Conservation (phyloP, 1,140 invertebrate genomes). For the Steinernema khuongi region DNA sequence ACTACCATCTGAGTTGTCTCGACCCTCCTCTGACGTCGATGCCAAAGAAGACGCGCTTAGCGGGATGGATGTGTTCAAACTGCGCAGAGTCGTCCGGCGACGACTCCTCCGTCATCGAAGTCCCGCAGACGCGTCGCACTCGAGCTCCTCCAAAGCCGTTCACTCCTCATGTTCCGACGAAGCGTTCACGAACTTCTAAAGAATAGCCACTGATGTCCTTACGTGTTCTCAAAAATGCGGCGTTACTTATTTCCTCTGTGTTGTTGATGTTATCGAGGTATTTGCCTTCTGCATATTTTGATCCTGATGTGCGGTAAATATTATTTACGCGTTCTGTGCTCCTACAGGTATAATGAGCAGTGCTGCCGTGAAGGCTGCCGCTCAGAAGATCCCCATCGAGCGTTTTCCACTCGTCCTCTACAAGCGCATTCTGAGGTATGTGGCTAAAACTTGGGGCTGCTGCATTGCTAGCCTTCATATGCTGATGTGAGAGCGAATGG, state of each 20-base stretch:
- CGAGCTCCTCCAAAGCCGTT: too few relatives aligned
- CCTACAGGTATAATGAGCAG: not conserved
- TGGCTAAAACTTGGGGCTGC: too few relatives aligned
- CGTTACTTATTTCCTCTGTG: not conserved
- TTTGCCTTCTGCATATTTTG: not conserved
- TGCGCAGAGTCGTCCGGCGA: constrained; percentile 8
- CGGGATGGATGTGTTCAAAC: constrained; percentile 6
- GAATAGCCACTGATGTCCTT: too few relatives aligned
- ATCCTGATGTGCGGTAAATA: not conserved
- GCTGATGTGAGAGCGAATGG: too few relatives aligned
- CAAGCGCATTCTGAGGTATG: constrained; percentile 57
- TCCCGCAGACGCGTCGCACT: too few relatives aligned
- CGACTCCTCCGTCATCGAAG: too few relatives aligned
- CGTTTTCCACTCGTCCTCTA: constrained; percentile 49
- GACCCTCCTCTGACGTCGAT: constrained; percentile 84
- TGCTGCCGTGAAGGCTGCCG: constrained; percentile 7
- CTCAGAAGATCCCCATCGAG: not conserved
- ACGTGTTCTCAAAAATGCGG: too few relatives aligned
- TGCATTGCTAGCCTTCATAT: too few relatives aligned
- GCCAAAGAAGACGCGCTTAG: constrained; percentile 62
- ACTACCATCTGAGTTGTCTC: constrained; percentile 86
- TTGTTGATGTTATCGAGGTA: not conserved
- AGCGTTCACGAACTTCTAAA: too few relatives aligned
- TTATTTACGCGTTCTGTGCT: not conserved
- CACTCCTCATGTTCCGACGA: too few relatives aligned